phyloP scores from a whole-genome alignment of 2,797 vertebrate species.

The Amniataba percoides region DNA sequence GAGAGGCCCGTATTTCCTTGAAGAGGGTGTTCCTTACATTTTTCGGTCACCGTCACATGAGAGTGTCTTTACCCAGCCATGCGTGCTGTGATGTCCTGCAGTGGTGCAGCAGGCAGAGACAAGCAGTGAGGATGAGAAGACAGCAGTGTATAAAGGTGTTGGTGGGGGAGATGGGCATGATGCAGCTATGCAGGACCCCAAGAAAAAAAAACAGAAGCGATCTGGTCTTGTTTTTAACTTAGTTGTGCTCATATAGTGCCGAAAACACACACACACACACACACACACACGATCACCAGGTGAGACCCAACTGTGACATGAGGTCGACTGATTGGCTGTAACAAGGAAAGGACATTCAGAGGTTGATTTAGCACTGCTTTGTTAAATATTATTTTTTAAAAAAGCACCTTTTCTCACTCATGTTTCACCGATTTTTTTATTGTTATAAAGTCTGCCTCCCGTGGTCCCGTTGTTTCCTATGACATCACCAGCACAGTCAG shows the following conservation, averaged over 20 bases:
- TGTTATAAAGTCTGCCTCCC: not conserved
- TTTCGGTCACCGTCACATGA: not conserved
- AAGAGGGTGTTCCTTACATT: not conserved
- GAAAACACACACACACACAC: conserved; percentile 13
- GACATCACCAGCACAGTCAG: conserved; percentile 1
- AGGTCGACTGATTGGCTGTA: not conserved
- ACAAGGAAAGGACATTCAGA: not conserved
- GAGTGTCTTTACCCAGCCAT: conserved; percentile 1
- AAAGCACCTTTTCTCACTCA: not conserved
- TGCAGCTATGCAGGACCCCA: conserved; percentile 23
- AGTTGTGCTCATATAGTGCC: conserved; percentile 27
- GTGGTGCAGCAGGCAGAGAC: conserved; percentile 8
- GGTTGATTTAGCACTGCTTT: conserved; percentile 7
- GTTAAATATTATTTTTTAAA: not conserved
- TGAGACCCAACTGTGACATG: conserved; percentile 12
- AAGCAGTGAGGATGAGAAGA: not conserved
- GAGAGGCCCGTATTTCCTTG: not conserved
- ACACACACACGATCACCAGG: conserved; percentile 6
- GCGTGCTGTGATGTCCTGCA: conserved; percentile 14
- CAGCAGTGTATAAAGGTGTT: conserved; percentile 19
- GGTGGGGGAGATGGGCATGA: conserved; percentile 26
- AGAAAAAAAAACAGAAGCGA: conserved; percentile 24
- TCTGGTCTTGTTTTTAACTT: conserved; percentile 57
- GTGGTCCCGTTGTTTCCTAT: not conserved
- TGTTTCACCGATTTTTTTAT: not conserved